Conservation (phyloP, 2,888 invertebrate species). For the Pristionchus mayeri region DNA sequence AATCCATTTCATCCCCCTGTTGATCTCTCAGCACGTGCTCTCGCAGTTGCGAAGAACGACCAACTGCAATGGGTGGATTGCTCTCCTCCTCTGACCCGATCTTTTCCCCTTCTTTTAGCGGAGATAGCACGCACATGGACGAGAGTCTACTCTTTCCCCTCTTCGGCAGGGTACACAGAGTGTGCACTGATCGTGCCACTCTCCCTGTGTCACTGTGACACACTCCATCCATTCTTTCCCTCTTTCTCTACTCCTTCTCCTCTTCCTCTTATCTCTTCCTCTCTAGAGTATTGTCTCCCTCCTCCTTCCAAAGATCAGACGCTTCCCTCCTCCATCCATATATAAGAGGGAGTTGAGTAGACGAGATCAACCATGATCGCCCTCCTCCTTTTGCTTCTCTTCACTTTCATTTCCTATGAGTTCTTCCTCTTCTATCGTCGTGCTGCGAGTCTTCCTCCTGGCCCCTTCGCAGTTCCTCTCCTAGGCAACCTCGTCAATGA, state of each 20-base stretch:
- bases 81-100: no score
- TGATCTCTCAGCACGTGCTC: no score
- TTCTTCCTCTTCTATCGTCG: not conserved
- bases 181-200: not conserved
- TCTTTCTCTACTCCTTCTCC: not conserved
- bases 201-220: not conserved
- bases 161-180: not conserved
- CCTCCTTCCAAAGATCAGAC: not conserved
- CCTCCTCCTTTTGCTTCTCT: not conserved
- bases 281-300: not conserved
- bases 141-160: no score
- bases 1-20: no score
- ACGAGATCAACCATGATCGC: not conserved
- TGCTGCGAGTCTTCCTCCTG: not conserved
- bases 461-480: conserved; percentile 26
- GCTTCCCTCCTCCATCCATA: not conserved
- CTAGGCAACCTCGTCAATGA: conserved; percentile 34
- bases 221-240: not conserved
- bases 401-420: not conserved
- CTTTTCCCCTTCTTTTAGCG: no score
- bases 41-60: no score
- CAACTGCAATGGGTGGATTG: no score
- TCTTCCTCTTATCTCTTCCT: no score
- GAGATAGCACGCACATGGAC: no score
- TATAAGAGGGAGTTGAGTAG: not conserved